A percentile compares a stretch with the other conserved stretches of the same genome.
Conservation (phyloP, 2,113 vertebrate genomes). For the Gallinago undulata region DNA sequence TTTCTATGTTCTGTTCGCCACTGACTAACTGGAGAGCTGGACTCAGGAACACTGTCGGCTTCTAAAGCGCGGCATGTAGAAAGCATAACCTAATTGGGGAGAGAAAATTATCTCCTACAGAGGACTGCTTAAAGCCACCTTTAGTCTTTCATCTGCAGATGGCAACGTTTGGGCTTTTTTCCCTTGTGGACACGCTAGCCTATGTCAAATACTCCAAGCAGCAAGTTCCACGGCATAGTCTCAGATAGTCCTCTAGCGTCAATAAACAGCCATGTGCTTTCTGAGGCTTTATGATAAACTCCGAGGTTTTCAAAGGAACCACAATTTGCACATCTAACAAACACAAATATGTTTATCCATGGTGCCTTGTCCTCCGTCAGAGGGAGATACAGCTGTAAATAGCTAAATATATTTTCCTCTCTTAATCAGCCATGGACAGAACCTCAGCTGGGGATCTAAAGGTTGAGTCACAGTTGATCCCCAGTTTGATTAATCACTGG, state of each 20-base stretch:
- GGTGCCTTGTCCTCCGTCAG: conserved; percentile 14
- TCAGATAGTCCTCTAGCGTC: not conserved
- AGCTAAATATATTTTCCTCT: conserved; percentile 20
- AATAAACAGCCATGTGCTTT: conserved; percentile 26
- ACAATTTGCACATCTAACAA: conserved; percentile 59
- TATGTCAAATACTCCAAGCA: not conserved
- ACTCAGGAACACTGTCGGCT: not conserved
- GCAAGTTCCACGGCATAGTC: not conserved
- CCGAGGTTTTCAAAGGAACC: conserved; percentile 36
- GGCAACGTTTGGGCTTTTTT: not conserved
- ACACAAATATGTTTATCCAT: conserved; percentile 36
- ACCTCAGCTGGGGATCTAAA: conserved; percentile 32
- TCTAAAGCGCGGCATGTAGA: not conserved
- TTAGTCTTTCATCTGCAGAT: conserved; percentile 14
- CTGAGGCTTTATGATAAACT: conserved; percentile 22
- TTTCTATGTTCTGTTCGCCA: not conserved
- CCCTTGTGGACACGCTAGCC: not conserved
- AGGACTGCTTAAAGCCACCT: conserved; percentile 12
- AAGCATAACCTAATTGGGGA: not conserved
- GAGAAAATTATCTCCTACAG: conserved; percentile 22
- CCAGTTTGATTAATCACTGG: conserved; percentile 23
- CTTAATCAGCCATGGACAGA: conserved; percentile 5
- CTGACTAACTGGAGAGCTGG: not conserved
- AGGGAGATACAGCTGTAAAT: conserved; percentile 16
- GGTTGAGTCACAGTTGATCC: not conserved